phyloP scores from a whole-genome alignment of 1,140 invertebrate species.

The Cardiocondyla obscurior region DNA sequence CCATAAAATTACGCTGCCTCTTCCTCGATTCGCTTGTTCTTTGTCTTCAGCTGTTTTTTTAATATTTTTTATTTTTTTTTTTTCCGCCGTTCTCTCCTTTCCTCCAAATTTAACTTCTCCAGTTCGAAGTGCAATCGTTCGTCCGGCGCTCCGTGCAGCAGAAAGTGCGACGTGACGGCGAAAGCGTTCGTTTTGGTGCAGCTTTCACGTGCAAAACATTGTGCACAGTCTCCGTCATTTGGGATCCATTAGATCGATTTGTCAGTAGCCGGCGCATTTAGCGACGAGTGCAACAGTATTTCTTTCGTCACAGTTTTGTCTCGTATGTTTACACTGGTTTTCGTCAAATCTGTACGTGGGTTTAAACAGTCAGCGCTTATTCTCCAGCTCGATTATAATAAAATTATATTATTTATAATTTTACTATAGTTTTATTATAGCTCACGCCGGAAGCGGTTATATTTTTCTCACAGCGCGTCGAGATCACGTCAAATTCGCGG shows the following conservation, averaged over 20 bases:
- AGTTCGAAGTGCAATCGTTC: background rate
- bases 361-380: background rate
- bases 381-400: no score
- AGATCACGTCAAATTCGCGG: background rate
- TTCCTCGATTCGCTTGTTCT: background rate
- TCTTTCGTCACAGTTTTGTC: slow-evolving; percentile 40
- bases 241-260: background rate
- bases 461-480: no score
- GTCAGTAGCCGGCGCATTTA: background rate
- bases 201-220: slow-evolving; percentile 23
- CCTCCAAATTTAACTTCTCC: background rate
- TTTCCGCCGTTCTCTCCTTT: no score
- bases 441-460: no score
- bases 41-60: background rate
- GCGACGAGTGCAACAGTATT: background rate
- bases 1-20: background rate
- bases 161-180: slow-evolving; percentile 4
- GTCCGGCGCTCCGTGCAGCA: background rate
- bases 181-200: slow-evolving; percentile 7
- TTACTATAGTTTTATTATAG: no score
- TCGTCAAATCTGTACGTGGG: background rate
- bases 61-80: background rate
- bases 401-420: no score
- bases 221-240: slow-evolving; percentile 7
- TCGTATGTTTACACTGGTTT: slow-evolving; percentile 10